These are phyloP conservation scores for Synanthedon vespiformis DNA, from an alignment of 2,888 invertebrate genomes.

Conservation along the genomic window DNA sequence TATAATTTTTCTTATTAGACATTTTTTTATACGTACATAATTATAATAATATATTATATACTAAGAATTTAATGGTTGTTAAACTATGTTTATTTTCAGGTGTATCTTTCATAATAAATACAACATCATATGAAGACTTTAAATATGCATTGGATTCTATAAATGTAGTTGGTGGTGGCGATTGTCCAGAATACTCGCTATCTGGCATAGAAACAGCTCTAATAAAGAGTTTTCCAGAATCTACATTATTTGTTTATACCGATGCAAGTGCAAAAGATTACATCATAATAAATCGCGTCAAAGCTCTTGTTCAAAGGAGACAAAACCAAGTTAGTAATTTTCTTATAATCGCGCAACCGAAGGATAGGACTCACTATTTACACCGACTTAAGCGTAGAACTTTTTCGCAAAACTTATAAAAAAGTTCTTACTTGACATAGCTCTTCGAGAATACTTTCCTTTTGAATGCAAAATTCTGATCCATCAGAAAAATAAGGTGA, in stretches of 20 bases:
- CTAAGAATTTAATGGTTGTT: no score
- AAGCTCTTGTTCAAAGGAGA: background rate
- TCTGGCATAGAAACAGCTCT: constrained; percentile 17
- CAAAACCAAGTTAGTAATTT: background rate
- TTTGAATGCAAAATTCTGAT: no score
- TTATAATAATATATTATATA: no score
- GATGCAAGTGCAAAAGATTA: constrained; percentile 24
- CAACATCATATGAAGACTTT: background rate
- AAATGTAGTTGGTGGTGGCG: constrained; percentile 1
- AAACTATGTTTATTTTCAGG: background rate
- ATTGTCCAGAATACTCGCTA: constrained; percentile 20
- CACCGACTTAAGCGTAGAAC: no score
- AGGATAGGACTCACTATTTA: no score
- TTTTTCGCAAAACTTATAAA: no score
- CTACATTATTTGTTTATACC: constrained; percentile 24
- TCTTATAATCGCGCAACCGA: background rate
- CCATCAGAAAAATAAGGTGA: no score
- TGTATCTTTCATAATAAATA: background rate
- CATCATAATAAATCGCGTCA: constrained; percentile 6
- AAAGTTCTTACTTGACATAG: no score
- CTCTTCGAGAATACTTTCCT: no score
- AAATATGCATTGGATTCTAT: constrained; percentile 3
- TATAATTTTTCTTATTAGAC: no score
- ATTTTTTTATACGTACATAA: no score
- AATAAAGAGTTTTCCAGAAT: constrained; percentile 14